phyloP scores from a whole-genome alignment of 2,113 vertebrate species.

The Notiomystis cincta region DNA sequence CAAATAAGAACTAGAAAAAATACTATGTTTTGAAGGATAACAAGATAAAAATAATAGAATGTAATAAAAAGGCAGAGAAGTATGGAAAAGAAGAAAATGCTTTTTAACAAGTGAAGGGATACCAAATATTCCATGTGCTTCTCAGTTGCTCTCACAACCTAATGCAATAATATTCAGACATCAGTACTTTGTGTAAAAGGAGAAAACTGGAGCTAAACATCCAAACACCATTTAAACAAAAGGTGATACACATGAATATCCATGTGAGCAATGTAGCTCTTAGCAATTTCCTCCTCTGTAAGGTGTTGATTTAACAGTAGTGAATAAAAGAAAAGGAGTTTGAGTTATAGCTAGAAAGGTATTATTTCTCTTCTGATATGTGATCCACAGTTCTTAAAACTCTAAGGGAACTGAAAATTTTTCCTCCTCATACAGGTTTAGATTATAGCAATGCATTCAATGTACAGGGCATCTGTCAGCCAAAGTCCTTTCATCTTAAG shows the following conservation, averaged over 20 bases:
- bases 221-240: neutral
- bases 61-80: neutral
- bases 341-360: neutral
- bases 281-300: neutral
- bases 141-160: neutral
- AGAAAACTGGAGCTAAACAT: neutral
- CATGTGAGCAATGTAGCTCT: neutral
- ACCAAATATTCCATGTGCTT: neutral
- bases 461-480: constrained; percentile 15
- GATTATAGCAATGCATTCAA: constrained; percentile 3
- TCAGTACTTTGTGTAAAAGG: neutral
- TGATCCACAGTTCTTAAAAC: neutral
- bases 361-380: neutral
- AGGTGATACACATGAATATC: neutral
- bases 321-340: neutral
- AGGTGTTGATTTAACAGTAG: neutral
- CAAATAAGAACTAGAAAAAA: neutral
- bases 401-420: neutral
- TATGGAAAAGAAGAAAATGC: neutral
- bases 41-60: neutral
- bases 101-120: neutral
- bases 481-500: constrained; percentile 30
- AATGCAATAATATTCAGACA: neutral
- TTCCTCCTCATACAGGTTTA: neutral
- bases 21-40: neutral